Evolutionary conservation across 2,797 vertebrate genomes (phyloP).

Genomic region (Scolopax rusticola): DNA sequence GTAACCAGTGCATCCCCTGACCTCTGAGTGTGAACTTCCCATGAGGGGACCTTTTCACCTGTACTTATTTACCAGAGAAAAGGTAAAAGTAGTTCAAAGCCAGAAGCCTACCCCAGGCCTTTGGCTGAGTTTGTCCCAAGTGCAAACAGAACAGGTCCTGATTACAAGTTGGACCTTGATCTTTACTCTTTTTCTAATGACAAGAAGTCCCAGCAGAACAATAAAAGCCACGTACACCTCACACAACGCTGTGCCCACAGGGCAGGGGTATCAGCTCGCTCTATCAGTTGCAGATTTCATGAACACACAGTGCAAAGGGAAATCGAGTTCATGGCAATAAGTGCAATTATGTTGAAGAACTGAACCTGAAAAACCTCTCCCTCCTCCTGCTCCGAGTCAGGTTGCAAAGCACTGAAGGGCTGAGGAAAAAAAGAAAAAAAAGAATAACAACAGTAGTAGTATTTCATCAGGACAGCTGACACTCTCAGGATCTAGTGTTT

Average conservation of each 20-base stretch:
- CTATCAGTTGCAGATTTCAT: not conserved
- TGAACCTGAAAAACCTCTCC: not conserved
- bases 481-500: not conserved
- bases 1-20: not conserved
- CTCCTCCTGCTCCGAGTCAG: not conserved
- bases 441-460: no score
- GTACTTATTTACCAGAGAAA: not conserved
- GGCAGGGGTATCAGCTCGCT: not conserved
- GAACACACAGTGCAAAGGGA: not conserved
- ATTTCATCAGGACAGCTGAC: not conserved
- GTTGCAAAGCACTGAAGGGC: not conserved
- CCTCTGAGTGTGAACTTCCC: not conserved
- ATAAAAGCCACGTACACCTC: not conserved
- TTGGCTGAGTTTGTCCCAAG: not conserved
- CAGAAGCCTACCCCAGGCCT: not conserved
- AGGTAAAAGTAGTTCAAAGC: not conserved
- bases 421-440: no score
- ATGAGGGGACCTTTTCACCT: not conserved
- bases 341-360: not conserved
- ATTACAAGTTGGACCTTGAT: not conserved
- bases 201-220: not conserved
- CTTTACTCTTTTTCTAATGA: not conserved
- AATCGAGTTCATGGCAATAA: not conserved
- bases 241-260: fast-evolving
- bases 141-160: not conserved